Conservation (phyloP, 2,888 invertebrate genomes). For the Epinotia brunnichana region DNA sequence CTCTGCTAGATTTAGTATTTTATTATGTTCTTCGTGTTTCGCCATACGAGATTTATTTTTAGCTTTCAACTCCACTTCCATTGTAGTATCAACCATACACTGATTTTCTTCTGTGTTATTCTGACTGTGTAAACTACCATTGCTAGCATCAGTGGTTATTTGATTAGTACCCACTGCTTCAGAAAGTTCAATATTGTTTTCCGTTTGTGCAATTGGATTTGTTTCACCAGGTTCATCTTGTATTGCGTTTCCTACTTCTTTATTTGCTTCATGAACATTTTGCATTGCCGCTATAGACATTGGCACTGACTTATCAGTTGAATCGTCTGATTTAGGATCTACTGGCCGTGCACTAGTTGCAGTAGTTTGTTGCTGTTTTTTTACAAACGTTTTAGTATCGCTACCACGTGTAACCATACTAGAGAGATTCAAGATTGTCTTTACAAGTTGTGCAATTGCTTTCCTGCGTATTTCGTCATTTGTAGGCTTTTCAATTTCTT, state of each 20-base stretch:
- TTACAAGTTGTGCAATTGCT: background rate
- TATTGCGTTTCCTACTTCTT: background rate
- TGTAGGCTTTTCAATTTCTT: background rate
- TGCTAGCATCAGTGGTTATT: background rate
- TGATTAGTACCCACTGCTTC: background rate
- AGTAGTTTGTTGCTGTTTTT: background rate
- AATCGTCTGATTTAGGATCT: background rate
- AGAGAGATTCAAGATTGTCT: background rate
- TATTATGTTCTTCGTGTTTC: background rate
- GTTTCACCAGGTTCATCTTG: background rate
- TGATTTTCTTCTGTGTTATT: slow-evolving; percentile 4
- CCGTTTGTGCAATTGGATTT: background rate
- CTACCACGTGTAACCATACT: background rate
- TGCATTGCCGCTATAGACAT: background rate
- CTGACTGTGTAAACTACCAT: background rate
- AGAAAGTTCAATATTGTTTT: background rate
- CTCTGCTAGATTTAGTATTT: background rate
- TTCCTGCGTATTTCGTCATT: background rate
- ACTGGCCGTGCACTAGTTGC: background rate
- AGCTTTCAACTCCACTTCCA: background rate
- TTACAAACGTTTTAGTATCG: background rate
- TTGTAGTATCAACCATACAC: background rate
- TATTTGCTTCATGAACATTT: slow-evolving; percentile 1
- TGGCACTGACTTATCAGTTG: background rate
- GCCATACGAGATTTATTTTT: background rate